These are phyloP conservation scores for Leptinotarsa tumamoca DNA, from an alignment of 2,888 invertebrate genomes.

Conservation along the genomic window DNA sequence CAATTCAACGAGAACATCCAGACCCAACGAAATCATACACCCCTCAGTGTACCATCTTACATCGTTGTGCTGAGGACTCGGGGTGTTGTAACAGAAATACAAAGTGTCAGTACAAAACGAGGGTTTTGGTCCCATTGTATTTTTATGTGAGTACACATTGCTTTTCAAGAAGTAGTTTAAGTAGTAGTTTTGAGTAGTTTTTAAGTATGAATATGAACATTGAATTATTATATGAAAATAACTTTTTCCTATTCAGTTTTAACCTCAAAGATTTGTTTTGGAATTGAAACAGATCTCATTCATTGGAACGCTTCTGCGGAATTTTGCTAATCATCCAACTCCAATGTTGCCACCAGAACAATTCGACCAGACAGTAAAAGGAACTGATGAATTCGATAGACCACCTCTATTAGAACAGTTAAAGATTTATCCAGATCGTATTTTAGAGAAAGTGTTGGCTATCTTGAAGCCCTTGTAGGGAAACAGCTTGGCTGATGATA, in stretches of 20 bases:
- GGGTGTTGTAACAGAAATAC: conserved; percentile 86
- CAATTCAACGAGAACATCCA: conserved; percentile 79
- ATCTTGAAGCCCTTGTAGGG: conserved; percentile 83
- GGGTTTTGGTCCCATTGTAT: conserved; percentile 77
- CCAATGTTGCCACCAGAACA: conserved; percentile 56
- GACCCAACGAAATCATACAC: conserved; percentile 80
- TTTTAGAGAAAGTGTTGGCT: conserved; percentile 88
- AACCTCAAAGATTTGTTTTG: too few relatives aligned
- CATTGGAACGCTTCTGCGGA: conserved; percentile 30
- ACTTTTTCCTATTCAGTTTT: too few relatives aligned
- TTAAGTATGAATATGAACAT: too few relatives aligned
- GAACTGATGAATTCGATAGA: conserved; percentile 73
- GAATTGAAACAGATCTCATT: too few relatives aligned
- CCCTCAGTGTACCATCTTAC: conserved; percentile 87
- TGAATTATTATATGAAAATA: too few relatives aligned
- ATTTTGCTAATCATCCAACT: conserved; percentile 48
- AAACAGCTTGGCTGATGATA: too few relatives aligned
- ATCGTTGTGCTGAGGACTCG: conserved; percentile 88
- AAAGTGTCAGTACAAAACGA: conserved; percentile 82
- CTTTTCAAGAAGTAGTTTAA: not conserved
- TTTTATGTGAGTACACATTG: conserved; percentile 80
- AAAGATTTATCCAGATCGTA: conserved; percentile 88
- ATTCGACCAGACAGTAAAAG: conserved; percentile 47
- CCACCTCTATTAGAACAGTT: conserved; percentile 88
- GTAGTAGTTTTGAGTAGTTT: too few relatives aligned